Base-by-base conservation (phyloP, 2,888 invertebrate species). In the Chymomyza fuscimana region DNA sequence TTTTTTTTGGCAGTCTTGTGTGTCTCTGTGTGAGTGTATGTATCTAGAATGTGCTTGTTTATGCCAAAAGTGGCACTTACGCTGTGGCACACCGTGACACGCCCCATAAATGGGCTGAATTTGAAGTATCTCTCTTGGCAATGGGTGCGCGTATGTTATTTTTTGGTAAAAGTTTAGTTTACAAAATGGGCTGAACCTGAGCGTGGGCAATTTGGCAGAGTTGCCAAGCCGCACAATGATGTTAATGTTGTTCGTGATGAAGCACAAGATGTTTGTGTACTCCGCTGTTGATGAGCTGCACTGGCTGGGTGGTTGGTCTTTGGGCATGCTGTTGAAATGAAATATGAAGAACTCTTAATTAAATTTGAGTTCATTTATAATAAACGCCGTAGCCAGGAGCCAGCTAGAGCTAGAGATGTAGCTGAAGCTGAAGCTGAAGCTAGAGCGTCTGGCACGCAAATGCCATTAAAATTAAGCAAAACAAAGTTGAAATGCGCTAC, bases 361-460 rank as follows among this genome's bases (percentile, higher is more conserved):
- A 89, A 87, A 89, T 87, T 88, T 83, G 60, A 85, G 79, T 85
- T 87, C 82, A 89, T 88, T 88, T 88, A 81, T 76, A 80, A 79
- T 76, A 76, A 79, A 73, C 73, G 72, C 76, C 71, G 15, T 25
- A 12, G 16, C 19, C 16, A 19, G 52, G 3, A 16, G 52, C 10
- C n/a, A 19, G 52, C 52, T 19, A 9, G 16, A 19, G 19, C 52
- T 32, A 32, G 32, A 32, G 32, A 7, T 32, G 32, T 32, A 19
- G 52, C 52, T 9, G 16, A 6, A 9, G 52, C 52, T 9, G 16
- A 6, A 9, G 52, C 52, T 19, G 10, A n/a, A n/a, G 32, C 65
- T 22, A 60, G 68, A 71, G 40, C 40, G 40, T 12, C 40, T 40
- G 51, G 67, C 67, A 67, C 46, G 46, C 22, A 58, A 50, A 62